Evolutionary conservation across 2,113 vertebrate species (phyloP).

Genomic region (Atherinomorus stipes): DNA sequence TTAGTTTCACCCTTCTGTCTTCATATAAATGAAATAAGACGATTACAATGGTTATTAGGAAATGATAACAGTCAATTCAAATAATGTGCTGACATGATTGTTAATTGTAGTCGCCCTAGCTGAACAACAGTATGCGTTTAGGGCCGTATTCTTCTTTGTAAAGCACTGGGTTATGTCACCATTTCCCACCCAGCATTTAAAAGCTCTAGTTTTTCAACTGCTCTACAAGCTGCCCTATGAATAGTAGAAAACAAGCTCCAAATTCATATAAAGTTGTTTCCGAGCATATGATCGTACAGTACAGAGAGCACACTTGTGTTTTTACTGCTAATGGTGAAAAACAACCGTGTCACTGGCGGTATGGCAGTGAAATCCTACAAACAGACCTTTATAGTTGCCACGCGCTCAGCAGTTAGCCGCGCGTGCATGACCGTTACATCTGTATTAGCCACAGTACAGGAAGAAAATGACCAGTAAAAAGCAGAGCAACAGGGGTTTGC

Average conservation of each 20-base stretch:
- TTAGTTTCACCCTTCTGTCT: too few relatives aligned
- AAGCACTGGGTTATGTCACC: too few relatives aligned
- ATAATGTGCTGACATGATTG: too few relatives aligned
- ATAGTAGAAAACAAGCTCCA: neutral
- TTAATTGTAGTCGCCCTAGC: too few relatives aligned
- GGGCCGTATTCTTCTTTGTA: too few relatives aligned
- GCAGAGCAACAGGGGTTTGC: neutral
- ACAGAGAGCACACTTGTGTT: neutral
- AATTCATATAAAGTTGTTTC: neutral
- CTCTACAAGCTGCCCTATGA: too few relatives aligned
- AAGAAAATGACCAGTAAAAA: neutral
- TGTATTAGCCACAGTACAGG: conserved; percentile 7
- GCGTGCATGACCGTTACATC: conserved; percentile 7
- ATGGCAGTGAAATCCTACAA: neutral
- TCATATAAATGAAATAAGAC: too few relatives aligned
- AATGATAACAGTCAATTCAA: too few relatives aligned
- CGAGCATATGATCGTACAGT: neutral
- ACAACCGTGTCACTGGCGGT: conserved; percentile 11
- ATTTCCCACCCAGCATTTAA: rapidly evolving
- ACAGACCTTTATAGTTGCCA: neutral
- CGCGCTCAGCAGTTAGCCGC: conserved; percentile 7
- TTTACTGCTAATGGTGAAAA: neutral
- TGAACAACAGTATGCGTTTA: too few relatives aligned
- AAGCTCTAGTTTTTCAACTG: too few relatives aligned
- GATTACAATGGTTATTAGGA: too few relatives aligned